These are phyloP conservation scores for Porites cylindrica DNA, from an alignment of 92 coral and sea anemone species.

Conservation along the genomic window DNA sequence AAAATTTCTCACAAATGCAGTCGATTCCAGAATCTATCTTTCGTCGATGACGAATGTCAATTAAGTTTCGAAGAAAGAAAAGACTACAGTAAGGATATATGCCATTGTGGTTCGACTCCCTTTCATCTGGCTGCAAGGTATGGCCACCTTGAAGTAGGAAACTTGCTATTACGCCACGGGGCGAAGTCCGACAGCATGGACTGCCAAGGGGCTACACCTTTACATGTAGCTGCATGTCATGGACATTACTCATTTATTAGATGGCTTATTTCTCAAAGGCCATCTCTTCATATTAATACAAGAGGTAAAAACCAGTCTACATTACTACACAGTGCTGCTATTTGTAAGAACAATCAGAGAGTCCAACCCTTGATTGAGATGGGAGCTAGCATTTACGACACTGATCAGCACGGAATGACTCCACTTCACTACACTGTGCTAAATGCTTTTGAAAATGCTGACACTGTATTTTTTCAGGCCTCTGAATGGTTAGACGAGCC, in stretches of 20 bases:
- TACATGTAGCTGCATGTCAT: constrained; percentile 76
- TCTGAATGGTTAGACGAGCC: neutral
- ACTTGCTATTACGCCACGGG: constrained; percentile 42
- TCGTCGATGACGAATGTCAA: neutral
- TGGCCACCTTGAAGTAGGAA: constrained; percentile 34
- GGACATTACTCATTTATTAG: constrained; percentile 63
- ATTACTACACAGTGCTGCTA: constrained; percentile 52
- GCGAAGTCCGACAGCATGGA: constrained; percentile 47
- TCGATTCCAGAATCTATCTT: neutral
- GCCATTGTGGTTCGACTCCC: constrained; percentile 48
- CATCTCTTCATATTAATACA: constrained; percentile 3
- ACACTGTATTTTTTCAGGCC: neutral
- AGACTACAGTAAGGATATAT: constrained; percentile 12
- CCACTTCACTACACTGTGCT: constrained; percentile 61
- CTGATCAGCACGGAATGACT: constrained; percentile 54
- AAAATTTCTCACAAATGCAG: constrained; percentile 46
- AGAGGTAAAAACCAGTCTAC: constrained; percentile 62
- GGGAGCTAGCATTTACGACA: constrained; percentile 25
- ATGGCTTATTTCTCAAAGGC: constrained; percentile 32
- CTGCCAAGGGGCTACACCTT: constrained; percentile 65
- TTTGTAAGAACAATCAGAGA: constrained; percentile 28
- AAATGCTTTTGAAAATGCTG: neutral
- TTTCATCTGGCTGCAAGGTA: constrained; percentile 63
- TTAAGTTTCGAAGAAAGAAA: too few relatives aligned
- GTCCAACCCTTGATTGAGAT: constrained; percentile 26